Evolutionary conservation across 2,797 vertebrate species (phyloP), one percentile per base, ranked within the genome.

Genomic region (Thalassophryne amazonica): DNA sequence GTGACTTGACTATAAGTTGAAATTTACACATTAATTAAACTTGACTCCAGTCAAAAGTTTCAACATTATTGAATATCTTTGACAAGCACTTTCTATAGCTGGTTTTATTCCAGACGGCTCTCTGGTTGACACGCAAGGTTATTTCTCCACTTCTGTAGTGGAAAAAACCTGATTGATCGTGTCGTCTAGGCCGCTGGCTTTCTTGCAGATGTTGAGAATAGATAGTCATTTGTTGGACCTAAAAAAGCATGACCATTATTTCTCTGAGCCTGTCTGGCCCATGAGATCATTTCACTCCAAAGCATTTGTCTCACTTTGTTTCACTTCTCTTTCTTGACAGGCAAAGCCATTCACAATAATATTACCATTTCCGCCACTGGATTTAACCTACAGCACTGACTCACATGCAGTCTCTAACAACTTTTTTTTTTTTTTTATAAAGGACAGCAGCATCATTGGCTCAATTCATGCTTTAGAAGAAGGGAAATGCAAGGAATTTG

Each of bases 121-220:
- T 62, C 38, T 43, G 35, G 32, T 41, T 50, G 55, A 54, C 35
- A 60, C 5, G 1, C 24, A 19, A n/a, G 60, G 35, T 71, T 33
- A 46, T 60, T 47, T 60, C 28, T 37, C 34, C 23, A 48, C 49
- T 33, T 60, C 50, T 28, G 29, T 46, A 64, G 58, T 39, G 15
- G 47, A 46, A 36, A 50, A 38, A 67, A 35, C 36, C 41, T 69
- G 53, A 79, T 60, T 60, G 48, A 68, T 76, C 47, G 57, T 7
- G 3, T 53, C 53, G 46, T 56, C 38, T 5, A 6, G 31, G 10
- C 29, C 20, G 61, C 60, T 9, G 4, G 40, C 36, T 21, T 35
- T 32, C 43, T 63, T 73, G 29, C 46, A 72, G 58, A 73, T 60
- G 34, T 32, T 60, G 48, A 64, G 10, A 47, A 76, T 53, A 22